Base-by-base conservation (phyloP, 37 sponge, comb jelly and placozoan species). In the Corticium candelabrum region DNA sequence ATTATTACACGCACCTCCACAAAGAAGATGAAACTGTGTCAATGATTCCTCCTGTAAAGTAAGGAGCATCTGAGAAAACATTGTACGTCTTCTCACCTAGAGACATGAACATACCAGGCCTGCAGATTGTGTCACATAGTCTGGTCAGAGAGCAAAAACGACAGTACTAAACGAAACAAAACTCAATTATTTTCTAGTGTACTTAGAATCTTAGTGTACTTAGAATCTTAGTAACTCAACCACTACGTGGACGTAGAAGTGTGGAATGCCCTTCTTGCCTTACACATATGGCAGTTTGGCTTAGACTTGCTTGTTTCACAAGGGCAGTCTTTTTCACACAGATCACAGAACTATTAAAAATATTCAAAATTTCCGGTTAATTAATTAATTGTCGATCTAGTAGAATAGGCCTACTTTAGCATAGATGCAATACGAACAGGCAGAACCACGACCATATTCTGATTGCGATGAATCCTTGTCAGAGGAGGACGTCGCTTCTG, bases 161-260 rank as follows among this genome's bases (percentile, higher is more conserved):
- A 21, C 62, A 50, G 62, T 50, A 50, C 62, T 50, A 50, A 50
- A 50, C n/a, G n/a, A n/a, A n/a, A n/a, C n/a, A n/a, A n/a, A n/a
- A n/a, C n/a, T n/a, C n/a, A n/a, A n/a, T n/a, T n/a, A n/a, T n/a
- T n/a, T n/a, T n/a, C n/a, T n/a, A n/a, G n/a, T n/a, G n/a, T n/a
- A n/a, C n/a, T n/a, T n/a, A n/a, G n/a, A n/a, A n/a, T n/a, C n/a
- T n/a, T n/a, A n/a, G n/a, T n/a, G n/a, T n/a, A n/a, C n/a, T n/a
- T n/a, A n/a, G n/a, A 50, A 21, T 50, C 21, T 50, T 27, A 11
- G 62, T 50, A 11, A 50, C 62, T 50, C 21, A 27, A 21, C 62
- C 21, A 50, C 62, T 11, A 50, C 11, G 11, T 50, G 21, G 62
- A 50, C 15, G 21, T 50, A 50, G 62, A 50, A 27, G 15, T 50